Conservation (phyloP, 2,113 vertebrate genomes). For the Dromiciops gliroides region DNA sequence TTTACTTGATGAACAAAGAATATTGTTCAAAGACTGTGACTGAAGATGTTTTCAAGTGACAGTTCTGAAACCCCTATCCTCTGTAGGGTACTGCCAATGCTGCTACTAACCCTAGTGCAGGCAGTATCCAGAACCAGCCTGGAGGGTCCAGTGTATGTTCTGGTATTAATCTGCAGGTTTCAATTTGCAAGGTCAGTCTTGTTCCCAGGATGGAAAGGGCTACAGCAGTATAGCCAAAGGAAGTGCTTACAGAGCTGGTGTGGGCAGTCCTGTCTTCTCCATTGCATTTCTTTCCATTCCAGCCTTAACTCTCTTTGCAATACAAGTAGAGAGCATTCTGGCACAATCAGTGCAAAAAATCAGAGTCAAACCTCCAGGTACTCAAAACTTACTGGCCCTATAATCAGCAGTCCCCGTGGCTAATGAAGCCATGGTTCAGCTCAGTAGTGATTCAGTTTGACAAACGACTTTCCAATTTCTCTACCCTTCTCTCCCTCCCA, state of each 20-base stretch:
- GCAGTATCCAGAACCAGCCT: conserved; percentile 30
- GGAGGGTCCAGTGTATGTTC: conserved; percentile 46
- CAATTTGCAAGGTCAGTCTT: conserved; percentile 41
- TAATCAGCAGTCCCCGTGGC: conserved; percentile 84
- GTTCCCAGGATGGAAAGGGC: conserved; percentile 50
- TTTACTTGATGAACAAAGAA: conserved; percentile 45
- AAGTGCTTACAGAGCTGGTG: conserved; percentile 39
- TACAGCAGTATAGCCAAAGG: conserved; percentile 52
- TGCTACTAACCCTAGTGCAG: conserved; percentile 42
- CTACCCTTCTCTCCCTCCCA: conserved; percentile 16
- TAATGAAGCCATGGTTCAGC: conserved; percentile 81
- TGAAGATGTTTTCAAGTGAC: not conserved
- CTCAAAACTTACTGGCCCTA: conserved; percentile 83
- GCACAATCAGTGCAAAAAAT: conserved; percentile 77
- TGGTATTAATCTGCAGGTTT: conserved; percentile 44
- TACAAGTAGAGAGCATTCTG: conserved; percentile 73
- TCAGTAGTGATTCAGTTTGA: conserved; percentile 83
- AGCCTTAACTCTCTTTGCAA: conserved; percentile 38
- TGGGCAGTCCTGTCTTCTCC: conserved; percentile 14
- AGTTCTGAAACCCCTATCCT: not conserved
- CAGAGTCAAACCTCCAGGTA: conserved; percentile 84
- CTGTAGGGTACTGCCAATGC: conserved; percentile 35
- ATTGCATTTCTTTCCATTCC: conserved; percentile 16
- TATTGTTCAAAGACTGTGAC: not conserved
- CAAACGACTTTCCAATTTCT: conserved; percentile 61